Base-by-base conservation (phyloP, 2,888 invertebrate genomes). In the Melipona beecheii region DNA sequence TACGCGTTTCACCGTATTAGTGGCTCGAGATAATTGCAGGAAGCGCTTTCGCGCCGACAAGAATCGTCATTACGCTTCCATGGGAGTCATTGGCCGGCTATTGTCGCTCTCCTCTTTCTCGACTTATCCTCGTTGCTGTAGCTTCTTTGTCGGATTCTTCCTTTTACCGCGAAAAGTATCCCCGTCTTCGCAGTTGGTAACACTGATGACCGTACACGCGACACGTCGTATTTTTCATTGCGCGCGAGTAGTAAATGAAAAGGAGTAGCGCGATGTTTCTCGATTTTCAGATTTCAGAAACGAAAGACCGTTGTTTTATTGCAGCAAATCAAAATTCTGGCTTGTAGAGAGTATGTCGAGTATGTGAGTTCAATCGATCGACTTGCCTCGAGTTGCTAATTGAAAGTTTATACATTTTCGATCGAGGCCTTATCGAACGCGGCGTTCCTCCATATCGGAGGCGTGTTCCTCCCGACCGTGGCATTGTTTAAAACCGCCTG, bases 1-100 rank as follows among this genome's bases (percentile, higher is more conserved):
- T 56, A 54, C 36, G 75, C 43, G 71, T 54, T 66, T 31, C 74
- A 21, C 68, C 78, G 69, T 78, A 71, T 71, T 71, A 71, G 75
- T 64, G 15, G 36, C 66, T 58, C n/a, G 56, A 64, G 75, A 84
- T 84, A 83, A 82, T 83, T 83, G 69, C 76, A 76, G 83, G 83
- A 83, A 73, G 36, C 75, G 64, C 69, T 70, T 58, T 83, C 49
- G 62, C 64, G 13, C 19, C 56, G 49, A 17, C 0, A 43, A 49
- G 62, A 79, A 66, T 73, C 65, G 58, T 70, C 62, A n/a, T 83
- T 65, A 68, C 52, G 60, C 52, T 76, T 83, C n/a, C 75, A 70
- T 27, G 24, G 43, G 75, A 58, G 75, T 73, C 83, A 49, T 27
- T 58, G 74, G 56, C 74, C 74, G 3, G 52, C 21, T 64, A 31